phyloP scores from a whole-genome alignment of 2,888 invertebrate genomes.

The Scaptomyza reducta region DNA sequence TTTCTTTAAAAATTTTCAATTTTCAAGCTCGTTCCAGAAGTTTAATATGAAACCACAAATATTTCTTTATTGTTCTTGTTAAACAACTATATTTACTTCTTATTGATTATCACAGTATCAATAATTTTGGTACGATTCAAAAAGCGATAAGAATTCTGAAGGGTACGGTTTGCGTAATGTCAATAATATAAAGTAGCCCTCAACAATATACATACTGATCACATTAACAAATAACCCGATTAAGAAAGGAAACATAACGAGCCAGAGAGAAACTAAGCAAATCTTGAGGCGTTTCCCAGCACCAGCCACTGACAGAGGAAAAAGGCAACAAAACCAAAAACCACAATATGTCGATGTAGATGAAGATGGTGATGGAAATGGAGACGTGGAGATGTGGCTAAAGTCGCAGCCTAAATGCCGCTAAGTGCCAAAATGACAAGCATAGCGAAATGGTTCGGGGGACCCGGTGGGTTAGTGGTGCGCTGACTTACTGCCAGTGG shows the following conservation, averaged over 20 bases:
- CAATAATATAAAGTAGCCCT: constrained; percentile 55
- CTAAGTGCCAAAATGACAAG: constrained; percentile 74
- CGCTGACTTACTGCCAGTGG: constrained; percentile 12
- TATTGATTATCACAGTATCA: neutral
- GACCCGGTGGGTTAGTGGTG: constrained; percentile 44
- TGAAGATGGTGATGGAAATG: constrained; percentile 22
- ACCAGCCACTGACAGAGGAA: constrained; percentile 23
- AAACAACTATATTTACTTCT: neutral
- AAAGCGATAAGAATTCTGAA: constrained; percentile 21
- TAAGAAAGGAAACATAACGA: constrained; percentile 10
- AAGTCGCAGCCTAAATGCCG: constrained; percentile 69
- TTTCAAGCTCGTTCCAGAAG: too few relatives aligned
- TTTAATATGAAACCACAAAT: too few relatives aligned
- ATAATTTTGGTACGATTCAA: too few relatives aligned
- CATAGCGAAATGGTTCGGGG: constrained; percentile 54
- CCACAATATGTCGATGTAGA: constrained; percentile 20
- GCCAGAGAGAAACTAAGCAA: constrained; percentile 7
- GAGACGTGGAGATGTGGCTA: constrained; percentile 32
- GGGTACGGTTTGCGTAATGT: constrained; percentile 20
- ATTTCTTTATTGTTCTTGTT: neutral
- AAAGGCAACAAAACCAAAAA: constrained; percentile 48
- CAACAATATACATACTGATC: constrained; percentile 60
- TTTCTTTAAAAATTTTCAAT: too few relatives aligned
- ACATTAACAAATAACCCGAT: constrained; percentile 44
- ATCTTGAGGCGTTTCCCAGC: constrained; percentile 55